Conservation (phyloP, 2,113 vertebrate species). For the Pygoscelis adeliae region DNA sequence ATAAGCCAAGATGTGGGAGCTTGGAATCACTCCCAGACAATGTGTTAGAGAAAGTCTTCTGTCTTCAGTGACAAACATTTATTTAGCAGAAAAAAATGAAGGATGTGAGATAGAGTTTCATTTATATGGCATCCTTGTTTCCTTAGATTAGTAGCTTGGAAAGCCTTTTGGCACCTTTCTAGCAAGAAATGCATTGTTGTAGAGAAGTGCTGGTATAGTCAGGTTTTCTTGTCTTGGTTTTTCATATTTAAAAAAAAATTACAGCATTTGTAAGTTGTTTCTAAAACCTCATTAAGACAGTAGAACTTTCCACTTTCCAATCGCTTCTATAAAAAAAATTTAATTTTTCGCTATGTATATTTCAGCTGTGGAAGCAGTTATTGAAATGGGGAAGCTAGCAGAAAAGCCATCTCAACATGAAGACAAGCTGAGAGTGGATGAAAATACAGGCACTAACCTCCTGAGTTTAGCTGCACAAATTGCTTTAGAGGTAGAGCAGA, state of each 20-base stretch:
- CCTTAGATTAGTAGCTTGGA: neutral
- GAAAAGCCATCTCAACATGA: slow-evolving; percentile 30
- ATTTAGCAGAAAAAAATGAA: slow-evolving; percentile 28
- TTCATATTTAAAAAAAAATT: neutral
- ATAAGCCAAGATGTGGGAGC: slow-evolving; percentile 26
- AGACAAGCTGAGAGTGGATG: slow-evolving; percentile 63
- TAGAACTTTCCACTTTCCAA: neutral
- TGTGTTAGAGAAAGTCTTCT: neutral
- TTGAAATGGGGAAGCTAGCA: slow-evolving; percentile 74
- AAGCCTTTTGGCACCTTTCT: neutral
- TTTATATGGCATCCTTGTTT: neutral
- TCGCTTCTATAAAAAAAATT: neutral
- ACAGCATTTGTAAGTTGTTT: neutral
- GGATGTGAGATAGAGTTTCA: neutral
- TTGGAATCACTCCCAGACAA: slow-evolving; percentile 11
- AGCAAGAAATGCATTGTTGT: neutral
- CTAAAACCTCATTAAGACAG: neutral
- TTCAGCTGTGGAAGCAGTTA: slow-evolving; percentile 81
- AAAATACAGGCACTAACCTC: slow-evolving; percentile 72
- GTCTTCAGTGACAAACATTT: slow-evolving; percentile 10
- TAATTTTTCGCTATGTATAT: neutral
- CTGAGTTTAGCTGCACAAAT: slow-evolving; percentile 87
- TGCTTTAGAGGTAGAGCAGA: slow-evolving; percentile 85
- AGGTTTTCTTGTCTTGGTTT: neutral
- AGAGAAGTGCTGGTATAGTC: neutral